Conservation (phyloP, 2,888 invertebrate genomes). For the Odontocolon sp. region DNA sequence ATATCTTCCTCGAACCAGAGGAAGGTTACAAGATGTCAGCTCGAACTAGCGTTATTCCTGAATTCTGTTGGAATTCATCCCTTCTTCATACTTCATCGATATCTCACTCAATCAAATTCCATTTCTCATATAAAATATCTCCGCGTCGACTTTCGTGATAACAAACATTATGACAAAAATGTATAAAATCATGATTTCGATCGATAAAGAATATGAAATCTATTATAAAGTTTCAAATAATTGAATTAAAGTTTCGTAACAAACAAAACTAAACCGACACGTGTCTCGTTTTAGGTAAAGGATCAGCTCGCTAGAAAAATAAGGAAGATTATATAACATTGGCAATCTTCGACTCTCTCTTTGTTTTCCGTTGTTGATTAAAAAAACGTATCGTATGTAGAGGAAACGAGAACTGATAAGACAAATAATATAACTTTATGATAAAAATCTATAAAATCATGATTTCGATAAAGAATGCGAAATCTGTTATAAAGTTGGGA, state of each 20-base stretch:
- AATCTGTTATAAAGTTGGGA: neutral
- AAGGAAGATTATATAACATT: slow-evolving; percentile 37
- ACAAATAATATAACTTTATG: no score
- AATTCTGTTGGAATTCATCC: neutral
- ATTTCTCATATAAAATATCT: neutral
- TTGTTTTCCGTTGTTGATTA: slow-evolving; percentile 56
- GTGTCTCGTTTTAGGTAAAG: neutral
- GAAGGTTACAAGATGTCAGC: neutral
- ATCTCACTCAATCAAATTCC: slow-evolving; percentile 43
- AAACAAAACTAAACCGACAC: neutral
- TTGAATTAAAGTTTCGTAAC: neutral
- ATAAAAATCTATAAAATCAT: slow-evolving; percentile 5
- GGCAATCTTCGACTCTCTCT: slow-evolving; percentile 40
- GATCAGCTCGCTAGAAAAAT: neutral
- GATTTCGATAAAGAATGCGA: neutral
- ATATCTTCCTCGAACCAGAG: slow-evolving; percentile 38
- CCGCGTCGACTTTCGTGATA: neutral
- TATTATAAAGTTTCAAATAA: neutral
- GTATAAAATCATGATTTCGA: neutral
- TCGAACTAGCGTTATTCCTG: slow-evolving; percentile 26
- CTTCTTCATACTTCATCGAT: neutral
- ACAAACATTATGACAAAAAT: neutral
- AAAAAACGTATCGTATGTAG: slow-evolving; percentile 69
- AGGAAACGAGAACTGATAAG: slow-evolving; percentile 71
- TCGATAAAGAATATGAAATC: neutral